A percentile compares a stretch with the other conserved stretches of the same genome.
Conservation (phyloP, 2,113 vertebrate species). For the Edolisoma coerulescens region DNA sequence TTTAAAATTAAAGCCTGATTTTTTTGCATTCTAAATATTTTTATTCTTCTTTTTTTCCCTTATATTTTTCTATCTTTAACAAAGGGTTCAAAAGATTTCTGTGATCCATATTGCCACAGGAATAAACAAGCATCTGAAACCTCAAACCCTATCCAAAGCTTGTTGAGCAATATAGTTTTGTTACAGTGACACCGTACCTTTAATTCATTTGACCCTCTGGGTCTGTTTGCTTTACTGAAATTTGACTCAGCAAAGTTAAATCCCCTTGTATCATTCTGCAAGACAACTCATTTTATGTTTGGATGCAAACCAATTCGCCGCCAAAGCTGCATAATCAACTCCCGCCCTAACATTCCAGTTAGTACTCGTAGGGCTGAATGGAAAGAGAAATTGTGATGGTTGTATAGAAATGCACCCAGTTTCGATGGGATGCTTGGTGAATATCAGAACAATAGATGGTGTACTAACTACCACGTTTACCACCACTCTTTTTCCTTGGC, state of each 20-base stretch:
- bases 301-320: not conserved
- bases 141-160: not conserved
- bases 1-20: not conserved
- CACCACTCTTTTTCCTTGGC: not conserved
- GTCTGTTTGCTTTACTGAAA: slow-evolving; percentile 2
- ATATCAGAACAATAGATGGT: not conserved
- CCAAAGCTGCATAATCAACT: not conserved
- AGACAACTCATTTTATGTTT: slow-evolving; percentile 5
- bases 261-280: not conserved
- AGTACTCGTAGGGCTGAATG: not conserved
- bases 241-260: slow-evolving; percentile 33
- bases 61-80: not conserved
- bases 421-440: not conserved
- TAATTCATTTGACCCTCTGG: not conserved
- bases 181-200: not conserved
- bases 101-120: not conserved
- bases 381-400: not conserved
- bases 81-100: not conserved
- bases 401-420: not conserved
- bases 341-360: not conserved
- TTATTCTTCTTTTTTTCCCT: not conserved
- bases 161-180: not conserved
- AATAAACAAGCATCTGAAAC: not conserved
- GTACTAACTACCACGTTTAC: not conserved
- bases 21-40: not conserved